Evolutionary conservation across 2,888 invertebrate species (phyloP).

Genomic region (Poecilobothrus nobilitatus): DNA sequence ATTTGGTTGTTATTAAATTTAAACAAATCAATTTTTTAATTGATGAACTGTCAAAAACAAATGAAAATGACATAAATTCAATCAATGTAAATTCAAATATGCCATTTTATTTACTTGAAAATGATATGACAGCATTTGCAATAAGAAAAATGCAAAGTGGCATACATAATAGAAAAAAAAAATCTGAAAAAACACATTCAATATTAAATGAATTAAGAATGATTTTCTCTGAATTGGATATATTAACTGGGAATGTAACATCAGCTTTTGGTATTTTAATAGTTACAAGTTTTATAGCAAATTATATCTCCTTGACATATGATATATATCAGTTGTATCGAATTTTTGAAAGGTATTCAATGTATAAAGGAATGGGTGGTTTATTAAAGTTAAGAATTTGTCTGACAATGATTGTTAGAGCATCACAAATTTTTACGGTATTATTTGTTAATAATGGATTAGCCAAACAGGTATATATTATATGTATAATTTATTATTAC

Average conservation of each 20-base stretch:
- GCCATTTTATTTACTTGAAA: neutral
- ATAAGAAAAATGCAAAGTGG: neutral
- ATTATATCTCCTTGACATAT: neutral
- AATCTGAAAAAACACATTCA: neutral
- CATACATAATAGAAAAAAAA: neutral
- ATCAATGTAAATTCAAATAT: neutral
- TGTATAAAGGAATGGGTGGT: neutral
- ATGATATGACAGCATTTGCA: neutral
- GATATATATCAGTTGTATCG: neutral
- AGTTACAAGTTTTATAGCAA: neutral
- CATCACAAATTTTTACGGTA: neutral
- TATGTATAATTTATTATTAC: no score
- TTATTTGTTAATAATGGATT: constrained; percentile 9
- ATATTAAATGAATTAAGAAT: neutral
- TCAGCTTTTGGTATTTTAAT: neutral
- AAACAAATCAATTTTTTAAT: constrained; percentile 8
- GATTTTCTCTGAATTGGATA: constrained; percentile 4
- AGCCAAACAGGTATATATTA: neutral
- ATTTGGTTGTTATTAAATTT: neutral
- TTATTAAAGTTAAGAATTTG: neutral
- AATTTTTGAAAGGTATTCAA: neutral
- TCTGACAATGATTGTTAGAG: neutral
- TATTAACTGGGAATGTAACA: neutral
- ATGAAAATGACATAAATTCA: neutral
- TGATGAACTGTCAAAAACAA: neutral